Base-by-base conservation (phyloP, 1,140 invertebrate genomes). In the Aricia agestis region DNA sequence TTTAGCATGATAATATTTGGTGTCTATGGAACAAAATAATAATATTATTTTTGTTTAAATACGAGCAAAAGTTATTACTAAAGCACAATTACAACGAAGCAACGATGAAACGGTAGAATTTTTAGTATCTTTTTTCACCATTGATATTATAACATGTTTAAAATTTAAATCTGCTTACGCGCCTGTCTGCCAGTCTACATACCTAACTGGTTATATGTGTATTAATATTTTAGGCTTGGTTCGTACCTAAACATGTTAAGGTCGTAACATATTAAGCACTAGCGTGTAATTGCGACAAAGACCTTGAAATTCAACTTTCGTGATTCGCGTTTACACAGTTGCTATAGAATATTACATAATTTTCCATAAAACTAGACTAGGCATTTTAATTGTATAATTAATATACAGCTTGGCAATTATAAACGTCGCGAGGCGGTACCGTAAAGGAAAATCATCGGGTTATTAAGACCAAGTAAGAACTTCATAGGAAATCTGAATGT, bases 331-430 rank as follows among this genome's bases (percentile, higher is more conserved):
- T 52, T 52, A 52, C 45, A 52, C 45, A 52, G 45, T 52, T 15
- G 45, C 4, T 52, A 52, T 52, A 52, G 45, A 52, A 52, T 15
- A 52, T 52, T 52, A 52, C 45, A 52, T 52, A 52, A 13, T 52
- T 52, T 52, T 52, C 45, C 45, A 63, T 18, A 25, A 63, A 63
- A 19, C 59, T 63, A 19, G 59, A 63, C 18, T 25, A 63, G 59
- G 59, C 59, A 63, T 63, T 63, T 19, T 25, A 63, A 63, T 63
- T 63, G 18, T 63, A 11, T 19, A 63, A 19, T 63, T 63, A 25
- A 18, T 17, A 17, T 61, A 52, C 45, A 52, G 45, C 45, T 15
- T 13, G 45, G 45, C 45, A 63, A 63, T 63, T 63, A 63, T 52
- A 52, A 52, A 52, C 45, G 45, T 52, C 45, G 45, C 45, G 45